A percentile compares a stretch with the other conserved stretches of the same genome.
Conservation (phyloP, 2,113 vertebrate species). For the Falco punctatus region DNA sequence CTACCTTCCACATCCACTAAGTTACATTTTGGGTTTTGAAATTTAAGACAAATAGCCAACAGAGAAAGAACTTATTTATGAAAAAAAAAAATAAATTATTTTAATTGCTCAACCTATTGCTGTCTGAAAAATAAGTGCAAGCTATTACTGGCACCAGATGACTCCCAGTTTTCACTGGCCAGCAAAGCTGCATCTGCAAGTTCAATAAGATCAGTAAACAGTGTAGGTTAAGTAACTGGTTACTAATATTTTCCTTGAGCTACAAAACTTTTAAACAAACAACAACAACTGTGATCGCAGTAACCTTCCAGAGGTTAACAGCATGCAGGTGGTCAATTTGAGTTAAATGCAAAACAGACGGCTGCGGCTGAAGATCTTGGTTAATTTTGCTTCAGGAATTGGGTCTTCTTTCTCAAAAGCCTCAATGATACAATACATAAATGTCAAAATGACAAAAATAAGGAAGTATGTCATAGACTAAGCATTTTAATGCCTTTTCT, state of each 20-base stretch:
- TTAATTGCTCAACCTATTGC: slow-evolving; percentile 66
- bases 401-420: slow-evolving; percentile 71
- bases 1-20: neutral
- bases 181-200: slow-evolving; percentile 71
- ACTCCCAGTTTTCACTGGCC: slow-evolving; percentile 58
- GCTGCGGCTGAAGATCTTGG: slow-evolving; percentile 48
- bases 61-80: slow-evolving; percentile 17
- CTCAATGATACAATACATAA: slow-evolving; percentile 75
- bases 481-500: slow-evolving; percentile 81
- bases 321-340: slow-evolving; percentile 74
- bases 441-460: slow-evolving; percentile 81
- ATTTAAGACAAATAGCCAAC: slow-evolving; percentile 4
- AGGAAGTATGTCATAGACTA: slow-evolving; percentile 80
- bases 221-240: slow-evolving; percentile 75
- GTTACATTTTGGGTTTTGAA: slow-evolving; percentile 4
- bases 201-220: slow-evolving; percentile 78
- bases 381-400: slow-evolving; percentile 60
- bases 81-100: neutral
- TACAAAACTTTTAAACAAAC: slow-evolving; percentile 79
- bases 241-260: slow-evolving; percentile 80
- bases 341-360: slow-evolving; percentile 73
- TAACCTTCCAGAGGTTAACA: slow-evolving; percentile 81
- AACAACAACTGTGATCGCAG: slow-evolving; percentile 76
- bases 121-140: slow-evolving; percentile 72
- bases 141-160: slow-evolving; percentile 59